Base-by-base conservation (phyloP, 2,797 vertebrate species). In the Discoglossus pictus region DNA sequence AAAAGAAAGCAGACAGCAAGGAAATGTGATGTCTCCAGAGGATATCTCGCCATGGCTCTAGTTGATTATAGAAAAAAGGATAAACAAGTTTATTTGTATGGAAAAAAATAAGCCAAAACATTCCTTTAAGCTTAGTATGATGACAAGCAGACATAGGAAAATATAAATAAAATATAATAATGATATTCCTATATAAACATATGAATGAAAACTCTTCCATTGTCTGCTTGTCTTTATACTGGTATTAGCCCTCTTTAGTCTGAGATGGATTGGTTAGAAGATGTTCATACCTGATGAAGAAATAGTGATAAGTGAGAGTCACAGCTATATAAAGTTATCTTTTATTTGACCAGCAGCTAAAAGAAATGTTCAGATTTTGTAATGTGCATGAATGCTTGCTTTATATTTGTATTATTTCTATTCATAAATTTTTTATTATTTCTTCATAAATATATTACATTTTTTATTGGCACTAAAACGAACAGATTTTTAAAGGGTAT, bases 251-350 rank as follows among this genome's bases (percentile, higher is more conserved):
- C 89, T 88, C 82, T 86, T 86, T 84, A 87, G 84, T 89, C 80
- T 68, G 78, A 86, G 82, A 91, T 91, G 90, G 86, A 83, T 84
- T 84, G 75, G 77, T 88, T 89, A 88, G 83, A 75, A 80, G 76
- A 85, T 79, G 81, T 80, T 83, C 75, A 71, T 82, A 84, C 86
- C 86, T 87, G 86, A 91, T 91, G 89, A 78, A 80, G 78, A 82
- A 71, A 86, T 88, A 88, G 89, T 91, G 90, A 91, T 91, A 91
- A 91, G 90, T 90, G 88, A 90, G 84, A 88, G 87, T 88, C 82
- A 82, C 71, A 46, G 78, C 81, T 75, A 72, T 79, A 83, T 76
- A 75, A 82, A 83, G 1, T 73, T 68, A 80, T 56, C 71, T 84
- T 86, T 79, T 76, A 82, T 83, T 82, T 81, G 80, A 84, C 71